These are phyloP conservation scores for Drosophila atroscutellata DNA, from an alignment of 2,888 invertebrate species.

Conservation along the genomic window DNA sequence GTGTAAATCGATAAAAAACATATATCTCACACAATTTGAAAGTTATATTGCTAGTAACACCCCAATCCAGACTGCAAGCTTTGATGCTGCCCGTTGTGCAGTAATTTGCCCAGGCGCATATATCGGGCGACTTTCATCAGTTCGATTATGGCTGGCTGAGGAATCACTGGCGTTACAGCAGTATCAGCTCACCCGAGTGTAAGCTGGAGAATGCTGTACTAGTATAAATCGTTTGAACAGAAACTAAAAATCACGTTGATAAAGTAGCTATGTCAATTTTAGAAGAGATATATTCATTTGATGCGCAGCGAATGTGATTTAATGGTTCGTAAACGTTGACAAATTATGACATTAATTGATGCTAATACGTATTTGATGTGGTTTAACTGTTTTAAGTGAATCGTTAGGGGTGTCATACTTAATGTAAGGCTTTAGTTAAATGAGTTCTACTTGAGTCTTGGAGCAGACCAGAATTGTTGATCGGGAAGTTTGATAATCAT, in stretches of 20 bases:
- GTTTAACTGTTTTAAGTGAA: not conserved
- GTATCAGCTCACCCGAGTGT: slow-evolving; percentile 87
- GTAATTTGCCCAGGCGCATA: slow-evolving; percentile 89
- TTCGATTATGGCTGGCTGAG: slow-evolving; percentile 86
- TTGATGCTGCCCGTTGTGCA: slow-evolving; percentile 87
- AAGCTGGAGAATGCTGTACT: slow-evolving; percentile 85
- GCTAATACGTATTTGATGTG: not conserved
- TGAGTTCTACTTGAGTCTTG: not conserved
- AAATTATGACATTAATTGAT: not conserved
- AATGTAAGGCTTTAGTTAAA: not conserved
- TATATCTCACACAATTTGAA: too few species aligned
- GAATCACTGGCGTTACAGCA: slow-evolving; percentile 87
- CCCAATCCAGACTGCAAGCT: too few species aligned
- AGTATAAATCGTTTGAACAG: not conserved
- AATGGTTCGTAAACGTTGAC: not conserved
- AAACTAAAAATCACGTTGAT: not conserved
- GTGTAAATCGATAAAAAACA: too few species aligned
- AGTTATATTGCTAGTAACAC: too few species aligned
- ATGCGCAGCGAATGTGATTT: not conserved
- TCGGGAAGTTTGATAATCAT: not conserved
- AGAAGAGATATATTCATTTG: not conserved
- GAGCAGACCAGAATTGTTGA: slow-evolving; percentile 53
- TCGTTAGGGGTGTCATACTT: not conserved
- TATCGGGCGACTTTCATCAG: slow-evolving; percentile 86
- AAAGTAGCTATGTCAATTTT: not conserved